These are phyloP conservation scores for Drosophila mercatorum DNA, from an alignment of 2,888 invertebrate species.

Conservation along the genomic window DNA sequence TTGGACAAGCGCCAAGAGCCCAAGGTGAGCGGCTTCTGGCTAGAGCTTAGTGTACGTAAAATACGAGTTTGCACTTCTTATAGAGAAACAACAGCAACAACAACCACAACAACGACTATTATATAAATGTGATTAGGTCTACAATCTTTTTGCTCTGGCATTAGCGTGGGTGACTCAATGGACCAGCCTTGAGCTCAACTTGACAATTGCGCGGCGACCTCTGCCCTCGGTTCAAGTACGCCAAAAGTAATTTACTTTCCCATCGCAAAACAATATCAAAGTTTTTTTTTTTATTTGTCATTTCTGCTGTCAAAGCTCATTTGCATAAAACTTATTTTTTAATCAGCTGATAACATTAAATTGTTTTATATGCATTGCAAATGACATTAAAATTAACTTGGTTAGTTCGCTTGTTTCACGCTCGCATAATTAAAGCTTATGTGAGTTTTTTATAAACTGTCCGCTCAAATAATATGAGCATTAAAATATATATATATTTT, in stretches of 20 bases:
- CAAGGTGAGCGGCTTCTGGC: conserved; percentile 56
- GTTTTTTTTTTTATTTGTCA: conserved; percentile 15
- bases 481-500: conserved; percentile 24
- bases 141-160: conserved; percentile 12
- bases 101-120: background rate
- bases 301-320: conserved; percentile 36
- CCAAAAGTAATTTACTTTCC: conserved; percentile 15
- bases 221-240: background rate
- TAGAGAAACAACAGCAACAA: background rate
- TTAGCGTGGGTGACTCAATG: conserved; percentile 26
- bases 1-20: conserved; percentile 18
- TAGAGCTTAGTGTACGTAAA: conserved; percentile 6
- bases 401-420: background rate
- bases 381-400: conserved; percentile 44
- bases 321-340: conserved; percentile 35
- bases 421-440: conserved; percentile 39
- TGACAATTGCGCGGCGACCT: conserved; percentile 9
- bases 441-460: conserved; percentile 31
- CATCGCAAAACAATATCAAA: conserved; percentile 5
- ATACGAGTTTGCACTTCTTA: conserved; percentile 24
- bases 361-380: conserved; percentile 45
- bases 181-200: conserved; percentile 25
- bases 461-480: conserved; percentile 24
- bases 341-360: conserved; percentile 27
- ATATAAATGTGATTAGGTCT: conserved; percentile 19